These are phyloP conservation scores for Nomada fabriciana DNA, from an alignment of 2,888 invertebrate species.

Conservation along the genomic window DNA sequence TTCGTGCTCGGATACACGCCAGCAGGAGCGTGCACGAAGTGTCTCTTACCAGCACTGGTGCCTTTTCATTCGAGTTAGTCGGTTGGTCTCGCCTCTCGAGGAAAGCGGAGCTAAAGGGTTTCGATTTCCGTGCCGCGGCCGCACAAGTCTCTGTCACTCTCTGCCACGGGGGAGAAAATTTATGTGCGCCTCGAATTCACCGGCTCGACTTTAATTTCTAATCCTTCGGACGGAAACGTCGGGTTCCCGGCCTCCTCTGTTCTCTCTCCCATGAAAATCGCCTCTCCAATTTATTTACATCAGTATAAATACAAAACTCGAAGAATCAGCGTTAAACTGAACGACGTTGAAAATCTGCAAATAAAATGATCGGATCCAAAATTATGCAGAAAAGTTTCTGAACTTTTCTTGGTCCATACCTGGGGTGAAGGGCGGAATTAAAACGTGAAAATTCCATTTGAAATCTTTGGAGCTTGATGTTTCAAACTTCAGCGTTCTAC, in stretches of 20 bases:
- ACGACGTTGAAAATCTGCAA: too few species aligned
- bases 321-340: too few species aligned
- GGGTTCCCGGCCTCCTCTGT: neutral
- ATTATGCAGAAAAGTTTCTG: too few species aligned
- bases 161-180: conserved; percentile 42
- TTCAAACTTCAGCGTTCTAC: too few species aligned
- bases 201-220: conserved; percentile 52
- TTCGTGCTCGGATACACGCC: conserved; percentile 64
- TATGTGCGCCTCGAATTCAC: conserved; percentile 31
- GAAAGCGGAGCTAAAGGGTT: conserved; percentile 62
- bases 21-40: conserved; percentile 68
- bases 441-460: too few species aligned
- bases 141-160: conserved; percentile 43
- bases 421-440: too few species aligned
- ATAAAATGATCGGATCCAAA: too few species aligned
- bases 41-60: conserved; percentile 67
- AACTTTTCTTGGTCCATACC: too few species aligned
- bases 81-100: conserved; percentile 67
- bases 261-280: conserved; percentile 13
- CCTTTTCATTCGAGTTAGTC: conserved; percentile 71
- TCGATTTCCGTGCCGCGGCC: conserved; percentile 60
- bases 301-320: too few species aligned
- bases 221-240: conserved; percentile 36
- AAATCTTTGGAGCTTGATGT: neutral
- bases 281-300: neutral